Evolutionary conservation across 2,113 vertebrate genomes (phyloP).

Genomic region (Indri indri): DNA sequence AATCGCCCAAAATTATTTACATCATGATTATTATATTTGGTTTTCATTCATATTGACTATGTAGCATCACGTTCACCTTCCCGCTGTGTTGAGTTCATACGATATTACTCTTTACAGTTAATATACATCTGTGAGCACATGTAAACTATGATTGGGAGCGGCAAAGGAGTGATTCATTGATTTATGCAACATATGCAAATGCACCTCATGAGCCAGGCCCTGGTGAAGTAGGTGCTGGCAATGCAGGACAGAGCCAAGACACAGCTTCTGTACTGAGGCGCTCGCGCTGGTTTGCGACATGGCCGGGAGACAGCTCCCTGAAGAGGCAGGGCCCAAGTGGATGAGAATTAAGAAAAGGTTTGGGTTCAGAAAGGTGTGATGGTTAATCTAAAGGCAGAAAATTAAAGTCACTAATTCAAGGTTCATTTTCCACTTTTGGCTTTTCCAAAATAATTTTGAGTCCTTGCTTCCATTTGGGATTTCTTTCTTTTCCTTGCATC

Average conservation of each 20-base stretch:
- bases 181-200: too few relatives aligned
- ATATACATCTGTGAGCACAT: background rate
- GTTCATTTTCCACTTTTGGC: background rate
- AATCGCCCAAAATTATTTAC: background rate
- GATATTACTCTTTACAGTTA: background rate
- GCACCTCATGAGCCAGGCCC: accelerated
- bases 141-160: background rate
- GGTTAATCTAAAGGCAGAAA: background rate
- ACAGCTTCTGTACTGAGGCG: background rate
- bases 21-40: background rate
- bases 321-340: background rate
- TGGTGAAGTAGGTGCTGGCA: background rate
- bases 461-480: background rate
- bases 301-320: background rate
- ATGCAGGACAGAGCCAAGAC: background rate
- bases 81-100: too few relatives aligned
- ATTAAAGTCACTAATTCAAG: background rate
- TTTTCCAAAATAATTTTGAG: background rate
- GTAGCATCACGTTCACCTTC: background rate
- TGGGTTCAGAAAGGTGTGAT: background rate
- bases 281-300: background rate
- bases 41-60: background rate
- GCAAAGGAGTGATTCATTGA: background rate
- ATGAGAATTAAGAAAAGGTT: background rate
- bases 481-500: background rate